phyloP scores from a whole-genome alignment of 1,140 invertebrate species.

The Meloidogyne chitwoodi region DNA sequence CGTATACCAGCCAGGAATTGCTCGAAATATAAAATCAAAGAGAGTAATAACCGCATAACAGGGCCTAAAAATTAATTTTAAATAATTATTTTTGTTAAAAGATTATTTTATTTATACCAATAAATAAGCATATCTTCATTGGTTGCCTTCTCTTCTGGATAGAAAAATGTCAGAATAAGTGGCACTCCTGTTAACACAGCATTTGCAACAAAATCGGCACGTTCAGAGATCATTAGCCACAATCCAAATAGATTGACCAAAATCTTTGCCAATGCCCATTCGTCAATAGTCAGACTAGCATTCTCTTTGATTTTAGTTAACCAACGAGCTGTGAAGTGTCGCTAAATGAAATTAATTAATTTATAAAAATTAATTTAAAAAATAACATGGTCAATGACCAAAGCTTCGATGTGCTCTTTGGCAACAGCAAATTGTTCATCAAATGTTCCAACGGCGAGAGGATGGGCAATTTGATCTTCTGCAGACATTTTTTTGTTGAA shows the following conservation, averaged over 20 bases:
- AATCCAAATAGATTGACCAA: not conserved
- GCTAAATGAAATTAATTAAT: not conserved
- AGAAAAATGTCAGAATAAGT: not conserved
- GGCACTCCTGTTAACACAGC: not conserved
- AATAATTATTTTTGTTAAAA: no score
- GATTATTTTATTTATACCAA: no score
- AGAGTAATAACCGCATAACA: not conserved
- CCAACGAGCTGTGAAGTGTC: not conserved
- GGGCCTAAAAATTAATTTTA: not conserved
- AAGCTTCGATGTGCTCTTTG: not conserved
- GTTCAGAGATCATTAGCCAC: not conserved
- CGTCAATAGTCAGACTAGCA: not conserved
- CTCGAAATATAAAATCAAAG: not conserved
- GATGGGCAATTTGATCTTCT: not conserved
- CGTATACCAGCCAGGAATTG: not conserved
- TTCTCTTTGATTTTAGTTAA: not conserved
- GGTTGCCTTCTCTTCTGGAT: not conserved
- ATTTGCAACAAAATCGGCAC: not conserved
- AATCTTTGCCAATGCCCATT: not conserved
- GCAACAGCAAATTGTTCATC: not conserved
- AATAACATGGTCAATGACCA: not conserved
- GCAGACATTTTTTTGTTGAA: not conserved
- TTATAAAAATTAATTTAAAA: not conserved
- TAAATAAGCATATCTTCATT: not conserved
- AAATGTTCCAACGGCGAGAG: not conserved